A percentile compares a stretch with the other conserved stretches of the same genome.
Conservation (phyloP, 2,113 vertebrate species). For the Synodontis membranacea region DNA sequence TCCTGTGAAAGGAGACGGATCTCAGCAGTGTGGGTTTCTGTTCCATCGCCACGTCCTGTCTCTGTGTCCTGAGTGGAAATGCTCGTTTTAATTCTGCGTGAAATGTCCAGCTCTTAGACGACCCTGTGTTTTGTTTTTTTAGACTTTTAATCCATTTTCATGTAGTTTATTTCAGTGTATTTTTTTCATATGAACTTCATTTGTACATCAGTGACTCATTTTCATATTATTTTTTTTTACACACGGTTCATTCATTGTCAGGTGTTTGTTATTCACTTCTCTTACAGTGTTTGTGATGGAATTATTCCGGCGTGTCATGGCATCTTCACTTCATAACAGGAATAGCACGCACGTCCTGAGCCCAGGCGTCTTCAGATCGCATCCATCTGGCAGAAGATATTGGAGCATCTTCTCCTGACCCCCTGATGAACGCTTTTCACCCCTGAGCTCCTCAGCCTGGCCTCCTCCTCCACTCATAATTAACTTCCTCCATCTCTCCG, state of each 20-base stretch:
- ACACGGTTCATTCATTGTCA: no score
- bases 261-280: neutral
- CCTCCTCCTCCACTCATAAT: neutral
- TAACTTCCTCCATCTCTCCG: neutral
- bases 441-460: constrained; percentile 1
- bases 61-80: neutral
- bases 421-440: neutral
- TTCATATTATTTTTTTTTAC: no score
- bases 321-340: neutral
- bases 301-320: neutral
- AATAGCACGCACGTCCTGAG: neutral
- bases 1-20: neutral
- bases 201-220: no score
- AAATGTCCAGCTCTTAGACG: neutral
- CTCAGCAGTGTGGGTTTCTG: neutral
- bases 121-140: no score
- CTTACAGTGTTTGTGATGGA: neutral
- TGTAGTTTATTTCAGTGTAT: no score
- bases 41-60: neutral
- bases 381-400: neutral
- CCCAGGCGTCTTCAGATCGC: neutral
- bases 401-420: neutral
- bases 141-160: no score
- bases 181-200: neutral
- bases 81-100: neutral